A percentile compares a stretch with the other conserved stretches of the same genome.
phyloP scores from a whole-genome alignment of 2,888 invertebrate genomes.

The Lordiphosa andalusiaca region DNA sequence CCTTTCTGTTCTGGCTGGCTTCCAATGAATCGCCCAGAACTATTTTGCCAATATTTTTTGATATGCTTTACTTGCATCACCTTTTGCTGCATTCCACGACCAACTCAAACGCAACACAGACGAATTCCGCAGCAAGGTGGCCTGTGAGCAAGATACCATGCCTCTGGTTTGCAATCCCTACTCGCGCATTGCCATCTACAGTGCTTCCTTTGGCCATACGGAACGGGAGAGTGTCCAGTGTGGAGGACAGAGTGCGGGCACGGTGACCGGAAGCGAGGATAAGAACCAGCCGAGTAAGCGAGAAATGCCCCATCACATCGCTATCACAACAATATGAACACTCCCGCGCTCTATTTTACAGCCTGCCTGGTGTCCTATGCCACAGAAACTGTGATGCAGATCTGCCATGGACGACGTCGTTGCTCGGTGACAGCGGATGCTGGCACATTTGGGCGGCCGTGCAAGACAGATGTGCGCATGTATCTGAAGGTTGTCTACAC shows the following conservation, averaged over 20 bases:
- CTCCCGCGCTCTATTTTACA: constrained; percentile 72
- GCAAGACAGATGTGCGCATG: constrained; percentile 88
- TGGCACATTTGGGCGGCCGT: constrained; percentile 91
- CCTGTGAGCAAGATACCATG: constrained; percentile 94
- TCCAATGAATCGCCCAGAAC: too few relatives aligned
- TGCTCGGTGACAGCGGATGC: constrained; percentile 90
- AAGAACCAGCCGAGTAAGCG: constrained; percentile 72
- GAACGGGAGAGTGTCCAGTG: constrained; percentile 93
- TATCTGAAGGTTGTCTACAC: constrained; percentile 93
- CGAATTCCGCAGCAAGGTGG: constrained; percentile 95
- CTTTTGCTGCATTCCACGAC: constrained; percentile 1
- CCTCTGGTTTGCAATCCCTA: constrained; percentile 93
- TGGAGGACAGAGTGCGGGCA: constrained; percentile 79
- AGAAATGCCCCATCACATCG: neutral
- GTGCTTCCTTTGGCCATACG: constrained; percentile 94
- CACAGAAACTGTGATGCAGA: constrained; percentile 94
- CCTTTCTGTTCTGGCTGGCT: too few relatives aligned
- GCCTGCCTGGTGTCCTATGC: constrained; percentile 94
- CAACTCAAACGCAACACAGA: constrained; percentile 83
- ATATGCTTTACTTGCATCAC: constrained; percentile 6
- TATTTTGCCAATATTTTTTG: neutral
- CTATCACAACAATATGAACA: neutral
- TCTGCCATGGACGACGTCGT: constrained; percentile 90
- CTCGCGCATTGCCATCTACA: constrained; percentile 94
- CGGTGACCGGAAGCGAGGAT: constrained; percentile 80